Conservation (phyloP, 1,140 invertebrate species). For the Latrodectus geometricus region DNA sequence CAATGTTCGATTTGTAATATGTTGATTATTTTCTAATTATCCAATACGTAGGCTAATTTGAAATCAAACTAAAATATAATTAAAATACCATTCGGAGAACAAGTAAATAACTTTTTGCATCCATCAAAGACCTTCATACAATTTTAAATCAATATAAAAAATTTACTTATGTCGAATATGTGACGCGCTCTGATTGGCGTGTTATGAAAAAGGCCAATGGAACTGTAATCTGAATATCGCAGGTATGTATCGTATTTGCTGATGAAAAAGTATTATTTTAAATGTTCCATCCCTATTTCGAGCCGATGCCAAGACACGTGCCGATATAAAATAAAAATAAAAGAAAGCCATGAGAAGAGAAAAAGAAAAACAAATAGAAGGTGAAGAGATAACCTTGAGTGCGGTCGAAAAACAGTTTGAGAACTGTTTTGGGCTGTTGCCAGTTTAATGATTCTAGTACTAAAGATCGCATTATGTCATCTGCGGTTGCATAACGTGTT, state of each 20-base stretch:
- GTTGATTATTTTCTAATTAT: too few species aligned
- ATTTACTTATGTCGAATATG: too few species aligned
- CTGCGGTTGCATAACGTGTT: conserved; percentile 32
- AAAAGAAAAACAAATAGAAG: conserved; percentile 32
- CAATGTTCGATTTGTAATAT: too few species aligned
- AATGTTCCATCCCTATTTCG: not conserved
- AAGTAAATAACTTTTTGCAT: too few species aligned
- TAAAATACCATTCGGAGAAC: too few species aligned
- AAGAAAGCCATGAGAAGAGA: not conserved
- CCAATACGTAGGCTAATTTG: too few species aligned
- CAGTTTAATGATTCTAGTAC: not conserved
- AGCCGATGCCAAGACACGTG: conserved; percentile 31
- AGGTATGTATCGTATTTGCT: not conserved
- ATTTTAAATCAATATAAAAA: too few species aligned
- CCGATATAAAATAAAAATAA: conserved; percentile 24
- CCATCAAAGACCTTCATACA: too few species aligned
- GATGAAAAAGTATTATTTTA: not conserved
- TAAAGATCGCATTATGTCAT: conserved; percentile 33
- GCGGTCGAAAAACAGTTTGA: conserved; percentile 38
- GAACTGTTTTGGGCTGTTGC: conserved; percentile 20
- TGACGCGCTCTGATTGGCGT: too few species aligned
- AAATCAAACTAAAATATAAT: too few species aligned
- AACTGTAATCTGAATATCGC: not conserved
- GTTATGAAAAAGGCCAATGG: not conserved
- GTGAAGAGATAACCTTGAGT: conserved; percentile 42